These are phyloP conservation scores for Dryas iulia DNA, from an alignment of 1,140 invertebrate genomes.

Conservation along the genomic window DNA sequence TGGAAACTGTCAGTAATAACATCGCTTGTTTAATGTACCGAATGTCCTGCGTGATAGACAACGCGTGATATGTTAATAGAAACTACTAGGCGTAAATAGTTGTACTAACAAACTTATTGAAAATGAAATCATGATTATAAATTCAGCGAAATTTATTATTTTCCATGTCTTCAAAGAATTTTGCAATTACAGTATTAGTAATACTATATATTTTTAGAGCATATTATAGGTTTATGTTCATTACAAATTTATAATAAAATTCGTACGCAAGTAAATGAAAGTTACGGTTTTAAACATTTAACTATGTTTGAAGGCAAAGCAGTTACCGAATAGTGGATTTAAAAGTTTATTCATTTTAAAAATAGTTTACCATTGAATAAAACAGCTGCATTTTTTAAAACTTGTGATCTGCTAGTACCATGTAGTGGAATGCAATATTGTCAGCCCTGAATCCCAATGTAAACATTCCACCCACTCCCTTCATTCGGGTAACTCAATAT, in stretches of 20 bases:
- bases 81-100: neutral
- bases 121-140: neutral
- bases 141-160: neutral
- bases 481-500: slow-evolving; percentile 62
- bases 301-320: too few relatives aligned
- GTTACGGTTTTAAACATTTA: too few relatives aligned
- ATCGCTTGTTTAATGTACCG: slow-evolving; percentile 51
- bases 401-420: neutral
- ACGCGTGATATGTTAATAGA: neutral
- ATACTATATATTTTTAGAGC: too few relatives aligned
- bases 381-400: neutral
- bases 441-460: slow-evolving; percentile 64
- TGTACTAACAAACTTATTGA: neutral
- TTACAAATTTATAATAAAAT: too few relatives aligned
- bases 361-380: too few relatives aligned
- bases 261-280: too few relatives aligned
- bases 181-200: too few relatives aligned
- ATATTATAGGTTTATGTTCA: too few relatives aligned
- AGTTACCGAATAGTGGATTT: too few relatives aligned
- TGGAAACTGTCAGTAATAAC: slow-evolving; percentile 40
- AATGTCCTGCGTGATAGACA: slow-evolving; percentile 30
- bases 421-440: slow-evolving; percentile 70
- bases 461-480: slow-evolving; percentile 69
- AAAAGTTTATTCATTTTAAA: too few relatives aligned
- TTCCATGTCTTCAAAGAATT: too few relatives aligned